Conservation (phyloP, 2,113 vertebrate genomes). For the Nanorana parkeri region DNA sequence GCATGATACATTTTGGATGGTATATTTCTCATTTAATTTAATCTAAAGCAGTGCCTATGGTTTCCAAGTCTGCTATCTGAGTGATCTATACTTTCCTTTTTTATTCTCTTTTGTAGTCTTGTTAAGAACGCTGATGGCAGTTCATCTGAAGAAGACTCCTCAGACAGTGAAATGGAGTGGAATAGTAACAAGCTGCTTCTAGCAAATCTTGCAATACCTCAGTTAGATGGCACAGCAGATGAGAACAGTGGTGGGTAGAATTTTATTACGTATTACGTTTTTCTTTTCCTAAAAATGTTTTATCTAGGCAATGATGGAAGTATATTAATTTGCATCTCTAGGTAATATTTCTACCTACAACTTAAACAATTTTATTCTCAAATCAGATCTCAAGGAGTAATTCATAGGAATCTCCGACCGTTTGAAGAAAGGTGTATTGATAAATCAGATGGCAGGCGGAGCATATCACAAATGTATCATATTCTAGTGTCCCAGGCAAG, state of each 20-base stretch:
- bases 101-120: background rate
- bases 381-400: too few relatives aligned
- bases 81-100: background rate
- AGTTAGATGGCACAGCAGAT: slow-evolving; percentile 96
- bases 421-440: too few relatives aligned
- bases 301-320: too few relatives aligned
- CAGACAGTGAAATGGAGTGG: slow-evolving; percentile 96
- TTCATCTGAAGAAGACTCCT: slow-evolving; percentile 86
- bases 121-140: slow-evolving; percentile 66
- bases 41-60: background rate
- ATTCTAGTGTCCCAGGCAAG: too few relatives aligned
- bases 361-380: too few relatives aligned
- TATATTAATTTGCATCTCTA: too few relatives aligned
- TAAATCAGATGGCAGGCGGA: too few relatives aligned
- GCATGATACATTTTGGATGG: background rate
- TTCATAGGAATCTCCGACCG: too few relatives aligned
- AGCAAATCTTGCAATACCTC: slow-evolving; percentile 90
- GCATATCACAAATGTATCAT: too few relatives aligned
- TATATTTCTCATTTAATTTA: background rate
- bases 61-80: background rate
- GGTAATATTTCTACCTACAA: too few relatives aligned
- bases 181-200: slow-evolving; percentile 81
- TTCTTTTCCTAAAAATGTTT: background rate
- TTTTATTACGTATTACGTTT: background rate
- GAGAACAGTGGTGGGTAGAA: slow-evolving; percentile 90